Evolutionary conservation across 2,797 vertebrate species (phyloP).

Genomic region (Epinephelus coioides): DNA sequence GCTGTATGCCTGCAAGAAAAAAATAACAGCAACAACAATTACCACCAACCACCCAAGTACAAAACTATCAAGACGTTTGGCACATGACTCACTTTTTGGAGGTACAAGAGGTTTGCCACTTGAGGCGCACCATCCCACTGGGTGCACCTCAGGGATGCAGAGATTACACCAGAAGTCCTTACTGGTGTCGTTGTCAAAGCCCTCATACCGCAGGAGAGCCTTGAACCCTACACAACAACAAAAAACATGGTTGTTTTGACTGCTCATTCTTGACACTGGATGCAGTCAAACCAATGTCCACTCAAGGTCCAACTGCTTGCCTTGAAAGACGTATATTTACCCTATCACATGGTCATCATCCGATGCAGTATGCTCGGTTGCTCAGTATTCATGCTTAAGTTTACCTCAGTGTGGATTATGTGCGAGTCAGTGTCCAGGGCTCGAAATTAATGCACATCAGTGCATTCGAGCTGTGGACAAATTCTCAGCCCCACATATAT

Average conservation of each 20-base stretch:
- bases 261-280: neutral
- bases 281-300: neutral
- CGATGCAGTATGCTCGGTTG: neutral
- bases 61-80: neutral
- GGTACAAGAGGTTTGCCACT: slow-evolving; percentile 97
- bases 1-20: slow-evolving; percentile 91
- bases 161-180: slow-evolving; percentile 98
- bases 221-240: slow-evolving; percentile 89
- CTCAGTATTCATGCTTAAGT: no score
- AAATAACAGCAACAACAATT: slow-evolving; percentile 35
- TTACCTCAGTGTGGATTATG: no score
- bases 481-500: no score
- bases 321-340: neutral
- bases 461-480: no score
- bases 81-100: slow-evolving; percentile 91
- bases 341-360: neutral
- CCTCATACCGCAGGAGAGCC: slow-evolving; percentile 96
- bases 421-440: no score
- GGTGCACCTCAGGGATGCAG: slow-evolving; percentile 95
- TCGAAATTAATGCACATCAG: no score
- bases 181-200: slow-evolving; percentile 95
- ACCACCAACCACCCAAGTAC: neutral
- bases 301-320: neutral
- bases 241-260: neutral
- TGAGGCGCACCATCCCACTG: slow-evolving; percentile 98